phyloP scores from a whole-genome alignment of 2,797 vertebrate species.

The Myotis planiceps region DNA sequence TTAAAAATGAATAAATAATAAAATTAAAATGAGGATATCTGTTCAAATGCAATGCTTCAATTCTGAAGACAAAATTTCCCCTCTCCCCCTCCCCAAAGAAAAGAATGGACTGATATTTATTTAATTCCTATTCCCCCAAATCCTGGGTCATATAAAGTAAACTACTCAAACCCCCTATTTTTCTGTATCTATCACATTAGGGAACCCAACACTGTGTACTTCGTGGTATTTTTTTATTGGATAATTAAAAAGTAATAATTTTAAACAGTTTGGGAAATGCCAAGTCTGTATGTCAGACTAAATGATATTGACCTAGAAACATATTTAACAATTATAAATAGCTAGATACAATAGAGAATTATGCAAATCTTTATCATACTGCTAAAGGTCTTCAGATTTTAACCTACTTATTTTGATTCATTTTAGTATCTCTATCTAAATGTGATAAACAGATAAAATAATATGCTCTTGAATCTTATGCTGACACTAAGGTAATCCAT shows the following conservation, averaged over 20 bases:
- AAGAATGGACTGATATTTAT: neutral
- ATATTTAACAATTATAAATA: constrained; percentile 54
- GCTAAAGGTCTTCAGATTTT: constrained; percentile 51
- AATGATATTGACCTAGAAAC: constrained; percentile 65
- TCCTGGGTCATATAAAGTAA: neutral
- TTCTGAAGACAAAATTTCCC: neutral
- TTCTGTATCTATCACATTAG: neutral
- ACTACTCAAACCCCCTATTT: neutral
- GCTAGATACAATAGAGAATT: constrained; percentile 50
- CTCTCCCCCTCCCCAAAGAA: neutral
- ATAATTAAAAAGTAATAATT: constrained; percentile 44
- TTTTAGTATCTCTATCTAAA: constrained; percentile 57
- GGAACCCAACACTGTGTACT: neutral
- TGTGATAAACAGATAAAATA: constrained; percentile 50
- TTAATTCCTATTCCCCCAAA: neutral
- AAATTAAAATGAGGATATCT: neutral
- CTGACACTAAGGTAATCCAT: constrained; percentile 34
- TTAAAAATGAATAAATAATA: too few species aligned
- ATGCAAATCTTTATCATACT: constrained; percentile 47
- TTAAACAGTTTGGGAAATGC: constrained; percentile 47
- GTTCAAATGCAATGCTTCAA: neutral
- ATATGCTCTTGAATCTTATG: neutral
- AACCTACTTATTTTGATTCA: constrained; percentile 68
- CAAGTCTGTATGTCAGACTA: constrained; percentile 11
- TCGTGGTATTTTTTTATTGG: neutral